Percentiles rank a stretch among this genome's conserved stretches.
These are phyloP conservation scores for Nesospiza acunhae DNA, from an alignment of 2,113 vertebrate species.

Conservation along the genomic window DNA sequence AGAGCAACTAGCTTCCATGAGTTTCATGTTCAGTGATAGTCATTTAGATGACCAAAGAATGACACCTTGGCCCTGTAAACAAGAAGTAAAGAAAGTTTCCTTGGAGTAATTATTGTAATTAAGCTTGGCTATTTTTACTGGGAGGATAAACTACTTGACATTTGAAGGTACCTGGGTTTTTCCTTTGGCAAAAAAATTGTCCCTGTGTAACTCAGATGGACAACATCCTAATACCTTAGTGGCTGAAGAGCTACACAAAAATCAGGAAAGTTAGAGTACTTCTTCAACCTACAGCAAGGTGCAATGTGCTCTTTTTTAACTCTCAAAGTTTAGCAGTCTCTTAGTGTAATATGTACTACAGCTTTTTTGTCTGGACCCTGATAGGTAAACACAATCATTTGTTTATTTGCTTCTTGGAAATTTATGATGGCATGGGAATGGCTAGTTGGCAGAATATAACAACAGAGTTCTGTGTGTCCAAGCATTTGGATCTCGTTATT, in stretches of 20 bases:
- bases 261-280: not conserved
- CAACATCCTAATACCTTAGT: not conserved
- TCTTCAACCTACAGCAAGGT: not conserved
- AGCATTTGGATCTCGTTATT: not conserved
- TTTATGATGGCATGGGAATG: not conserved
- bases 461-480: not conserved
- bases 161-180: not conserved
- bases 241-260: not conserved
- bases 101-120: not conserved
- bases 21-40: not conserved
- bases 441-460: not conserved
- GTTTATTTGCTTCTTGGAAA: not conserved
- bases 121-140: not conserved
- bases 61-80: not conserved
- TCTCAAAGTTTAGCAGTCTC: not conserved
- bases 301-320: not conserved
- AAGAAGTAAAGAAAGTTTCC: not conserved
- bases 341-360: not conserved
- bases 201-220: not conserved
- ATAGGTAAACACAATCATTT: not conserved
- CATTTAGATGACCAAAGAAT: not conserved
- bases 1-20: not conserved
- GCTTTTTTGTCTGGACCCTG: not conserved
- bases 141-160: not conserved
- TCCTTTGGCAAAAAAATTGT: not conserved